Conservation (phyloP, 2,113 vertebrate genomes). For the Zootoca vivipara region DNA sequence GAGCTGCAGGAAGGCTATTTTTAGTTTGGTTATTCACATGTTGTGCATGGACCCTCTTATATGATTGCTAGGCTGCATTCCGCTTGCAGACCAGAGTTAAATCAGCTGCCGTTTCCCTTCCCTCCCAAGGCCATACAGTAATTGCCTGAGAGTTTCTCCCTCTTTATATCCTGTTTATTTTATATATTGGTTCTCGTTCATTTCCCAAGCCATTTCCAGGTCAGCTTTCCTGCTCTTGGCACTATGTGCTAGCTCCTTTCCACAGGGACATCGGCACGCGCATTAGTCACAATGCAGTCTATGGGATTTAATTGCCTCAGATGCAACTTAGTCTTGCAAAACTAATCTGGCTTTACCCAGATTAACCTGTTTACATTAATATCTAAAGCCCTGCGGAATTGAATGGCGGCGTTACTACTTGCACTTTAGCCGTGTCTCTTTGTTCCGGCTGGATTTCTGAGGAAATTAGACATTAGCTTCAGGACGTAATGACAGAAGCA, state of each 20-base stretch:
- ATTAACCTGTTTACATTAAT: constrained; percentile 70
- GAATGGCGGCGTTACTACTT: constrained; percentile 40
- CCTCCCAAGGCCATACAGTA: not conserved
- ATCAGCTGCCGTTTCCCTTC: not conserved
- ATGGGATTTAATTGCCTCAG: constrained; percentile 44
- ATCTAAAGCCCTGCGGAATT: constrained; percentile 42
- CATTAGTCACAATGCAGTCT: constrained; percentile 26
- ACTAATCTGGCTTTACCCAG: constrained; percentile 56
- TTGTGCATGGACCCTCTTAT: not conserved
- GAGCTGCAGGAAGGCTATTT: not conserved
- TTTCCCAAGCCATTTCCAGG: constrained; percentile 24
- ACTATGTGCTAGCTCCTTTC: constrained; percentile 1
- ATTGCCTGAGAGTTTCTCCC: not conserved
- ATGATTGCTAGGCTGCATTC: not conserved
- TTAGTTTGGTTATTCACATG: not conserved
- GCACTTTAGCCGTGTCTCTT: constrained; percentile 52
- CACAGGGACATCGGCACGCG: not conserved
- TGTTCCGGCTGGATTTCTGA: constrained; percentile 51
- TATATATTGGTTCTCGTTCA: constrained; percentile 19
- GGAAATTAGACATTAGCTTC: constrained; percentile 62
- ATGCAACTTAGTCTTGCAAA: constrained; percentile 48
- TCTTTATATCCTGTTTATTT: constrained; percentile 1
- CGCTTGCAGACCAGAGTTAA: not conserved
- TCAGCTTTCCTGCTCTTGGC: constrained; percentile 23
- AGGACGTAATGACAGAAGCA: constrained; percentile 21